These are phyloP conservation scores for Planiliza haematocheilus DNA, from an alignment of 2,113 vertebrate species.

Conservation along the genomic window DNA sequence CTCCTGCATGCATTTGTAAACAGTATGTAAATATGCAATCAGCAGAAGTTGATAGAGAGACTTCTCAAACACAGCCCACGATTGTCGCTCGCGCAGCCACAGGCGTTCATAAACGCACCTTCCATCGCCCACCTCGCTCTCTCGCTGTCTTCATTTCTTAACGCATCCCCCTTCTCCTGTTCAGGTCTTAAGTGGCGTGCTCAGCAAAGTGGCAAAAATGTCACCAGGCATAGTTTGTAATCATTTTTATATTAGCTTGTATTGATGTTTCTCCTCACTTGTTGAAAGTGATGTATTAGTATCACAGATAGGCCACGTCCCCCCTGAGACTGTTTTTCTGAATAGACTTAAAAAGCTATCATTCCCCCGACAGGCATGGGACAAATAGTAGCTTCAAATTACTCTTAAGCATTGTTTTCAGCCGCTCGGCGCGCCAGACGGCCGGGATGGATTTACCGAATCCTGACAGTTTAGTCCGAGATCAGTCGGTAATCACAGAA, in stretches of 20 bases:
- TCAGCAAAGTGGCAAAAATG: conserved; percentile 78
- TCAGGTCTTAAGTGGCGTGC: conserved; percentile 64
- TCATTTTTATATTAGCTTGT: conserved; percentile 79
- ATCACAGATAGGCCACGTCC: conserved; percentile 57
- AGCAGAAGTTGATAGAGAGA: conserved; percentile 62
- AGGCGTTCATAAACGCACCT: conserved; percentile 39
- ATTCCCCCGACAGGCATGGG: conserved; percentile 47
- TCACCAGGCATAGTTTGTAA: conserved; percentile 73
- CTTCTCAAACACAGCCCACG: conserved; percentile 47
- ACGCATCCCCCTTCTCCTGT: conserved; percentile 34
- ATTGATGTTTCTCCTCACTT: conserved; percentile 77
- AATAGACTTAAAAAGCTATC: conserved; percentile 60
- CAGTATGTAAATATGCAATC: conserved; percentile 74
- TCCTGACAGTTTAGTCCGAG: conserved; percentile 47
- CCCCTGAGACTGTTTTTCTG: conserved; percentile 56
- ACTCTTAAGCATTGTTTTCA: conserved; percentile 72
- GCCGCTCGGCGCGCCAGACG: conserved; percentile 29
- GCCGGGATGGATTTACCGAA: conserved; percentile 42
- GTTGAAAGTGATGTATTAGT: conserved; percentile 77
- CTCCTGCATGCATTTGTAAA: conserved; percentile 66
- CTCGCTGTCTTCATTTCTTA: conserved; percentile 37
- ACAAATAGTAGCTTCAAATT: conserved; percentile 65
- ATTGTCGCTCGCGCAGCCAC: conserved; percentile 18
- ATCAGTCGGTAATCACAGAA: conserved; percentile 61
- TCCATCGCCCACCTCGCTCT: conserved; percentile 11